Base-by-base conservation (phyloP, 2,888 invertebrate species). In the Oligia latruncula region DNA sequence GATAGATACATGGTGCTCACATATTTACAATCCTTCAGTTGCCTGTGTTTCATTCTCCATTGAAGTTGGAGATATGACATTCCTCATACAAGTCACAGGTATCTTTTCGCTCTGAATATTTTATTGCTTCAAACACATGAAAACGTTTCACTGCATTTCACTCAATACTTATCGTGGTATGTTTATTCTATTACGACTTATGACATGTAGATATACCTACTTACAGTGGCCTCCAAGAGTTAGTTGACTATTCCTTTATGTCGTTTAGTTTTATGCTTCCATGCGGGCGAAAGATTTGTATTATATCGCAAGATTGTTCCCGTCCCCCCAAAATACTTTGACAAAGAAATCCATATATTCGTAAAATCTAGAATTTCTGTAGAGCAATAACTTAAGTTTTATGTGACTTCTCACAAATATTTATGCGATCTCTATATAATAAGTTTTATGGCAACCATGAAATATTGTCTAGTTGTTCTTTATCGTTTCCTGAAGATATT, bases 381-480 rank as follows among this genome's bases (percentile, higher is more conserved):
- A 67, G 35, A 64, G 43, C 64, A 77, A 70, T 77, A 64, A 73
- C 40, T 83, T 78, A 55, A 8, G 20, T 60, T 88, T 82, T 81
- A 88, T 85, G 62, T 74, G 73, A 73, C 77, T 71, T 71, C 71
- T 62, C 74, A 43, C 74, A 81, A 80, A 88, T 87, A 83, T 87
- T 82, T 88, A 85, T 88, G 74, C 55, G 77, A 81, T 76, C 35
- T 77, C 62, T 81, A 62, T 49, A 11, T 49, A 49, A 49, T 72
- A 85, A 87, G 71, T 82, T 88, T 88, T 88, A 89, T 78, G 73
- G 40, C 62, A 5, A 71, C 60, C 43, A 78, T 88, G 86, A 87
- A 86, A 88, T 84, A 83, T 86, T 82, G 86, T 88, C 77, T 78
- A 78, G 74, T 77, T 72, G 23, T 83, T 52, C n/a, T 84, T 83